Conservation (phyloP, 1,140 invertebrate species). For the fruit fly (Drosophila melanogaster) region Release_6_plus_ISO1_MT NC_004354.4:13923501-13924000, state of each 20-base stretch:
- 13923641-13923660: slow-evolving; percentile 71
- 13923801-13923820: background rate
- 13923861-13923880: slow-evolving; percentile 81
- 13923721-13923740: slow-evolving; percentile 73
- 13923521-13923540: slow-evolving; percentile 12
- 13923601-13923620: slow-evolving; percentile 27
- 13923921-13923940: slow-evolving; percentile 55
- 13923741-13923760: slow-evolving; percentile 83
- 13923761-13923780: slow-evolving; percentile 77
- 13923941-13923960: slow-evolving; percentile 42
- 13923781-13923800: slow-evolving; percentile 7
- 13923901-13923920: slow-evolving; percentile 81
- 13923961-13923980: slow-evolving; percentile 55
- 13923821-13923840: background rate
- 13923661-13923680: slow-evolving; percentile 76
- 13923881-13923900: slow-evolving; percentile 74
- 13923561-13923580: slow-evolving; percentile 67
- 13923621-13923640: slow-evolving; percentile 60
- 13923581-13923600: slow-evolving; percentile 51
- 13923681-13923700: slow-evolving; percentile 62
- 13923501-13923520: background rate
- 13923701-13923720: slow-evolving; percentile 70
- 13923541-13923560: slow-evolving; percentile 47
- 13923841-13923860: slow-evolving; percentile 37
- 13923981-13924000: slow-evolving; percentile 54